Evolutionary conservation across 1,140 invertebrate species (phyloP).

Genomic region (Drosophila kepulauana): DNA sequence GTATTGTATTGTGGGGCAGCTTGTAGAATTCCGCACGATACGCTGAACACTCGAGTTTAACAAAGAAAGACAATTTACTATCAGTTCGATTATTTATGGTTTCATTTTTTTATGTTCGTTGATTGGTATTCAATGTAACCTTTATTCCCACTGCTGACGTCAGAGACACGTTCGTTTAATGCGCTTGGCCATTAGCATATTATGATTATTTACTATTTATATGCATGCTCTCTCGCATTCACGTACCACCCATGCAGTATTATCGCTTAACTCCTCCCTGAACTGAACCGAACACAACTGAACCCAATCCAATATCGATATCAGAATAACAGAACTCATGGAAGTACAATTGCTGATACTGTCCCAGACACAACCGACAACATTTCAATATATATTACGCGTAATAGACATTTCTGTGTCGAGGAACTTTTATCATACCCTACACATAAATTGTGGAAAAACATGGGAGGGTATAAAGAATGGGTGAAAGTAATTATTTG

Average conservation of each 20-base stretch:
- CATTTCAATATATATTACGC: slow-evolving; percentile 38
- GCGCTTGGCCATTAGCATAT: background rate
- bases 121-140: background rate
- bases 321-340: slow-evolving; percentile 34
- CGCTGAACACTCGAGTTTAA: background rate
- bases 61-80: background rate
- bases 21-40: slow-evolving; percentile 1
- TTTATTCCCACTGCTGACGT: background rate
- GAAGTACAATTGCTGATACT: slow-evolving; percentile 38
- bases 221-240: background rate
- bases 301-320: slow-evolving; percentile 35
- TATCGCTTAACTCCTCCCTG: slow-evolving; percentile 4
- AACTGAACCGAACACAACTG: background rate
- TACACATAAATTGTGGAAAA: background rate
- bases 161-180: background rate
- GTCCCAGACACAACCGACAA: slow-evolving; percentile 17
- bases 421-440: slow-evolving; percentile 31
- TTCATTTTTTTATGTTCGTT: background rate
- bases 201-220: slow-evolving; percentile 3
- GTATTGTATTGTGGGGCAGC: background rate
- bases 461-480: background rate
- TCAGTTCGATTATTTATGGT: background rate
- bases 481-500: background rate
- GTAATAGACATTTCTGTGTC: slow-evolving; percentile 29
- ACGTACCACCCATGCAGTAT: background rate